Base-by-base conservation (phyloP, 2,888 invertebrate species). In the Uloborus plumipes region DNA sequence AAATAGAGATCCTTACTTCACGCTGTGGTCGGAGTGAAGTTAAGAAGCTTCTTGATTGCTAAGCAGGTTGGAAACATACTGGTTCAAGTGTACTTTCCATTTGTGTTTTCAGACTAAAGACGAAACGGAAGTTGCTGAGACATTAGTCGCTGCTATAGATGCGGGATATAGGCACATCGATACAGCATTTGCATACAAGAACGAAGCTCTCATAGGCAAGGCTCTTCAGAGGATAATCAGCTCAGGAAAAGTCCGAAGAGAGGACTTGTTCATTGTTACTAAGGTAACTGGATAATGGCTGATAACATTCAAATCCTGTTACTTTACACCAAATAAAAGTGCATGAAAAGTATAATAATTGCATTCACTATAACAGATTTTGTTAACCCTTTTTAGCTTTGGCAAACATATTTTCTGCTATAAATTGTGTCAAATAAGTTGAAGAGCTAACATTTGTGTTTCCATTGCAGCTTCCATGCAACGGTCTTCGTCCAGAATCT, bases 401-500 rank as follows among this genome's bases (percentile, higher is more conserved):
- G 39, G 39, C 39, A 39, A 11, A 39, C 3, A 39, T 7, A 39
- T 11, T 11, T 39, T 39, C 39, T 39, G 39, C 39, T 9, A 9
- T 11, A 11, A 11, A 9, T 39, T 39, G 39, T 9, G 39, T 39
- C 1, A 11, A 39, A 39, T 11, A 39, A 11, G 3, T 39, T 39
- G 3, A 39, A 7, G 9, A 1, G 11, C 3, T 39, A 1, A 2
- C 7, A 39, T 7, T 6, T 1, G 1, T 39, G 6, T 39, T 39
- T 11, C 39, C 11, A 6, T 77, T 61, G 11, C 64, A 90, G 90
- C 79, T 90, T 0, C 90, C 90, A n/a, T 86, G 88, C 13, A 49
- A 86, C 90, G 93, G 92, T 92, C 92, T 93, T 88, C 90, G 93
- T 72, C 91, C 93, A 1, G 90, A 90, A 0, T 92, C 93, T 85